Base-by-base conservation (phyloP, 2,797 vertebrate species). In the Chrosomus eos region DNA sequence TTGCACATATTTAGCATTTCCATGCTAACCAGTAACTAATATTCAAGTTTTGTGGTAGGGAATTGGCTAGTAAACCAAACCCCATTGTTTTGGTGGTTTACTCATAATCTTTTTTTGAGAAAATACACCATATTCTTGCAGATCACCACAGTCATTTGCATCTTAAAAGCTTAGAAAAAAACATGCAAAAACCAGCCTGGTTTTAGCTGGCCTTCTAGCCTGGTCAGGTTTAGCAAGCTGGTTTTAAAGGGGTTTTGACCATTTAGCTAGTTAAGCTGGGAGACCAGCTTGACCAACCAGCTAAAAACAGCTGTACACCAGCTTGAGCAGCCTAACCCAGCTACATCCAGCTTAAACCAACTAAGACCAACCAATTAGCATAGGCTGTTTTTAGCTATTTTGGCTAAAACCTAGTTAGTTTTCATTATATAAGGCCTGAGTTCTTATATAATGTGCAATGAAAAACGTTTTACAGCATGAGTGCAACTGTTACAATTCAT, bases 401-500 rank as follows among this genome's bases (percentile, higher is more conserved):
- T 58, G 7, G 58, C 1, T n/a, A n/a, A n/a, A n/a, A n/a, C n/a
- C n/a, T n/a, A n/a, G n/a, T n/a, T n/a, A n/a, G n/a, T n/a, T n/a
- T n/a, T n/a, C n/a, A n/a, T n/a, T n/a, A n/a, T n/a, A 26, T 31
- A 31, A 64, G 45, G 16, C 6, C n/a, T 62, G 5, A 14, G 60
- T 7, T 60, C 21, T 26, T 60, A 43, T 71, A 64, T 51, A 73
- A 60, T 7, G 38, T 31, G 36, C 58, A 83, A 14, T 28, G 4
- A 8, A 58, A 16, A 28, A 77, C 1, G 55, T 77, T 77, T 40
- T 60, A 45, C 40, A n/a, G 26, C 28, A 55, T 75, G n/a, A 76
- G 51, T n/a, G 21, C 73, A n/a, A 58, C 31, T 26, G 13, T 76
- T 76, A 55, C 73, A 58, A 16, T 76, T n/a, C 19, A 80, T 80